Evolutionary conservation across 2,888 invertebrate genomes (phyloP).

Genomic region (Zygothrica quintamaculata): DNA sequence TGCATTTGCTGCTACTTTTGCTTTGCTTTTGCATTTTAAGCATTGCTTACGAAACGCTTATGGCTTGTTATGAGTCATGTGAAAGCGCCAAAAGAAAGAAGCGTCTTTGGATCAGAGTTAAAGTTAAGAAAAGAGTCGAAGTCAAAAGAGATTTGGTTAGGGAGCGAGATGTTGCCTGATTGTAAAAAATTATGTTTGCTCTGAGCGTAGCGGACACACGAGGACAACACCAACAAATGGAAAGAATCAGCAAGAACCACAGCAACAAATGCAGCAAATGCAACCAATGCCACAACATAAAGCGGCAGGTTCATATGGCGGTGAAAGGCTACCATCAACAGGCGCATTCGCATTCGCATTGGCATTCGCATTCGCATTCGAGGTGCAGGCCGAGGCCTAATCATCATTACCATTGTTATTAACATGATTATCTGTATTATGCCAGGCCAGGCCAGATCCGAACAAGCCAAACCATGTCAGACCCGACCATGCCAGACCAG

Average conservation of each 20-base stretch:
- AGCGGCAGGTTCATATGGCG: conserved; percentile 76
- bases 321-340: conserved; percentile 80
- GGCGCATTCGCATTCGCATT: conserved; percentile 32
- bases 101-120: conserved; percentile 40
- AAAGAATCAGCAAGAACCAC: conserved; percentile 13
- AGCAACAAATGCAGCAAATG: conserved; percentile 11
- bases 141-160: conserved; percentile 39
- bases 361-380: conserved; percentile 41
- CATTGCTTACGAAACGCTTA: conserved; percentile 65
- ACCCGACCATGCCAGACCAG: conserved; percentile 3
- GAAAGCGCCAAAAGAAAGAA: conserved; percentile 66
- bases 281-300: conserved; percentile 31
- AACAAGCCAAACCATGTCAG: not conserved
- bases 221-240: conserved; percentile 43
- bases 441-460: conserved; percentile 19
- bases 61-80: conserved; percentile 79
- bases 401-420: conserved; percentile 81
- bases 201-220: conserved; percentile 70
- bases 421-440: conserved; percentile 79
- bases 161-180: conserved; percentile 71
- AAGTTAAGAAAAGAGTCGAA: conserved; percentile 38
- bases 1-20: conserved; percentile 40
- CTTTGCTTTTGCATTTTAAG: conserved; percentile 66
- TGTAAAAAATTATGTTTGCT: conserved; percentile 79
- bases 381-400: conserved; percentile 63